A percentile compares a stretch with the other conserved stretches of the same genome.
Evolutionary conservation across 2,888 invertebrate genomes (phyloP).

Genomic region (Leucophenga montana): DNA sequence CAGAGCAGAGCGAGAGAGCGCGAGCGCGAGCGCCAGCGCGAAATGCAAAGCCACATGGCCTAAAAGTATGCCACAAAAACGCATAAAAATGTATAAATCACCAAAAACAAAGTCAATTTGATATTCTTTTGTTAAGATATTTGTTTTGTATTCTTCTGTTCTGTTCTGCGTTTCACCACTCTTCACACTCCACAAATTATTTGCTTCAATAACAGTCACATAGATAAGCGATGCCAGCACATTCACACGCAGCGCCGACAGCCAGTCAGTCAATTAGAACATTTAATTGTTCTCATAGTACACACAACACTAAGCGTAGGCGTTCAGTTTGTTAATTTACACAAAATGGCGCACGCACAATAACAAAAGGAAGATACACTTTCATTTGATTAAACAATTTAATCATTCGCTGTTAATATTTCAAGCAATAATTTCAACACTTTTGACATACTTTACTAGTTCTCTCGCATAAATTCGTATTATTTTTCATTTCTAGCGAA

Average conservation of each 20-base stretch:
- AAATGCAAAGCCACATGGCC: conserved; percentile 16
- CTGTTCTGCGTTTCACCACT: background rate
- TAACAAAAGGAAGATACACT: conserved; percentile 19
- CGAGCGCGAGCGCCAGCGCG: conserved; percentile 13
- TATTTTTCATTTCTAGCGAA: background rate
- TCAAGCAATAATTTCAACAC: background rate
- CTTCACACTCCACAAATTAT: conserved; percentile 5
- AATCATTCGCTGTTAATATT: conserved; percentile 26
- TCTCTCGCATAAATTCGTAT: no score
- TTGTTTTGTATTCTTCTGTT: background rate
- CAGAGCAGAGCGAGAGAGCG: background rate
- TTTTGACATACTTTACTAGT: no score
- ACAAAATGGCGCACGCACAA: conserved; percentile 3
- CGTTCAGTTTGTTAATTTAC: no score
- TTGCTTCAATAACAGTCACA: no score
- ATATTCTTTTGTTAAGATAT: conserved; percentile 12
- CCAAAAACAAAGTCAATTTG: conserved; percentile 42
- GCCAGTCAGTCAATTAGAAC: conserved; percentile 54
- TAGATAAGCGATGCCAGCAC: conserved; percentile 25
- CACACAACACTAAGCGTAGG: background rate
- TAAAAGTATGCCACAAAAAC: conserved; percentile 27
- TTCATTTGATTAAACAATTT: conserved; percentile 53
- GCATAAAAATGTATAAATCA: conserved; percentile 42
- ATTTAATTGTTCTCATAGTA: conserved; percentile 23
- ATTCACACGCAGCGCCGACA: background rate